A percentile compares a stretch with the other conserved stretches of the same genome.
These are phyloP conservation scores for Neotoxoptera formosana DNA, from an alignment of 1,140 invertebrate species.

Conservation along the genomic window DNA sequence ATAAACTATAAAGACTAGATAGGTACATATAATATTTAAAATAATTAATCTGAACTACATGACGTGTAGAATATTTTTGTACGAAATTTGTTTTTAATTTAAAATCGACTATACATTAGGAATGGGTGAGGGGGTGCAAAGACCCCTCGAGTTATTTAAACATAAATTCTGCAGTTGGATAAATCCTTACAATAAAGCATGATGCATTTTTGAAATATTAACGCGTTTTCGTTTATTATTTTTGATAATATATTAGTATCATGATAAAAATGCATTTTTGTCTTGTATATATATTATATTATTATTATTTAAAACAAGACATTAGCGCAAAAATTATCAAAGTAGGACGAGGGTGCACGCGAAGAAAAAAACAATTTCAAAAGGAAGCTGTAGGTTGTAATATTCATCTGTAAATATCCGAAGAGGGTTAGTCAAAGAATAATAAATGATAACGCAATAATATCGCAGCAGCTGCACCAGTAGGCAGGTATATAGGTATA, in stretches of 20 bases:
- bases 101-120: too few relatives aligned
- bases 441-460: slow-evolving; percentile 18
- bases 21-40: too few relatives aligned
- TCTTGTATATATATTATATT: not conserved
- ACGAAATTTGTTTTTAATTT: too few relatives aligned
- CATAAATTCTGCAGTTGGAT: not conserved
- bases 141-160: too few relatives aligned
- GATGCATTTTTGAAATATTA: not conserved
- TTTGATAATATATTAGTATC: not conserved
- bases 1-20: too few relatives aligned
- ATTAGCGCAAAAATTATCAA: not conserved
- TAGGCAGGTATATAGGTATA: not conserved
- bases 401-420: not conserved
- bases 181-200: not conserved
- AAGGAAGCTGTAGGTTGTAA: not conserved
- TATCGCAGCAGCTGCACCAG: not conserved
- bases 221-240: not conserved
- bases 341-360: not conserved
- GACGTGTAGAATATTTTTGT: too few relatives aligned
- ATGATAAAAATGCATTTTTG: not conserved
- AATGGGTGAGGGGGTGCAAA: too few relatives aligned
- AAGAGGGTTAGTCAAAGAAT: slow-evolving; percentile 2
- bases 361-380: not conserved
- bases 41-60: too few relatives aligned
- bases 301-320: not conserved